Conservation (phyloP, 2,797 vertebrate genomes). For the Etheostoma perlongum region DNA sequence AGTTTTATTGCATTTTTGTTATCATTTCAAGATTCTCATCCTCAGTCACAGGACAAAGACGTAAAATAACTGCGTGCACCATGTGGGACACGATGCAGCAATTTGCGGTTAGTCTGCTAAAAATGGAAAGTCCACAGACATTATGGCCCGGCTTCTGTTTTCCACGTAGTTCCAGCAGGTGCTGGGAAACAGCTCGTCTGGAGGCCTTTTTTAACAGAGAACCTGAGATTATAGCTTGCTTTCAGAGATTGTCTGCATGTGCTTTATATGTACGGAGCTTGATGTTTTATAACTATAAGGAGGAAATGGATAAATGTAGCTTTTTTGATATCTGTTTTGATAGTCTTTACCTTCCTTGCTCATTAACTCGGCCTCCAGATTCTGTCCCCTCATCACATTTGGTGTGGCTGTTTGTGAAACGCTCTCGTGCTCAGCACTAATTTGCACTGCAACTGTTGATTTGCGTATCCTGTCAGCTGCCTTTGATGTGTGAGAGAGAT, state of each 20-base stretch:
- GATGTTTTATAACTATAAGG: conserved; percentile 38
- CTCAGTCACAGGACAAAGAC: conserved; percentile 48
- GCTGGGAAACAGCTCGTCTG: conserved; percentile 59
- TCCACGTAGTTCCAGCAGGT: conserved; percentile 75
- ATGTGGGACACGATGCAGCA: conserved; percentile 68
- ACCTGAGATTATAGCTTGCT: conserved; percentile 62
- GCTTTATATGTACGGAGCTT: conserved; percentile 20
- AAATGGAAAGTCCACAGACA: conserved; percentile 71
- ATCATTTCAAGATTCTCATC: conserved; percentile 51
- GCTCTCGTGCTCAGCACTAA: conserved; percentile 56
- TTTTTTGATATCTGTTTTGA: conserved; percentile 40
- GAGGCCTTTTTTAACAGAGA: conserved; percentile 46
- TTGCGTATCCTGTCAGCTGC: conserved; percentile 69
- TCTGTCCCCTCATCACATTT: conserved; percentile 58
- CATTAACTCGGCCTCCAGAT: conserved; percentile 25
- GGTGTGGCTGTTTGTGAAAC: conserved; percentile 72
- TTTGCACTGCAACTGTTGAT: conserved; percentile 73
- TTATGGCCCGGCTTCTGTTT: conserved; percentile 50
- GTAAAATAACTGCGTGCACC: conserved; percentile 40
- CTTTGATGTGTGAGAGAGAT: conserved; percentile 76
- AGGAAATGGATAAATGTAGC: conserved; percentile 24
- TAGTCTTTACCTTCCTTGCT: conserved; percentile 34
- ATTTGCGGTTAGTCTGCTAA: conserved; percentile 76
- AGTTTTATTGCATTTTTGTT: conserved; percentile 49
- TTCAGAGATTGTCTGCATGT: conserved; percentile 5